Base-by-base conservation (phyloP, 2,113 vertebrate species). In the Polyodon spathula region DNA sequence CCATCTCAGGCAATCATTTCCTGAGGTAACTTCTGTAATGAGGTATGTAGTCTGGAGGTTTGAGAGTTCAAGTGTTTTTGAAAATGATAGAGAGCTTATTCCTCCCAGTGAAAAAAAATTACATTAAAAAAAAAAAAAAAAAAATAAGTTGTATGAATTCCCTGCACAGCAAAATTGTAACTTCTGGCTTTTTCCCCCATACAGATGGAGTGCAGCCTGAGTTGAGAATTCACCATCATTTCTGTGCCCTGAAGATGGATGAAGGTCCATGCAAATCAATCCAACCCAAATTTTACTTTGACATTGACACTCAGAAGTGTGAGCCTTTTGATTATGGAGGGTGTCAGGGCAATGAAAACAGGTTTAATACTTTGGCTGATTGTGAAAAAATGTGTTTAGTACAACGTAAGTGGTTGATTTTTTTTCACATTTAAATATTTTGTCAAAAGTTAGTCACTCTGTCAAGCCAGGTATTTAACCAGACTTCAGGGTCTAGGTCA, bases 261-360 rank as follows among this genome's bases (percentile, higher is more conserved):
- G 63, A 74, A 0, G 94, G 94, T 0, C 89, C 85, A 0, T 97
- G 94, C 82, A 92, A 85, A 79, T 92, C 90, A n/a, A 54, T 85
- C 8, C 78, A 83, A 15, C 61, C 67, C 0, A 81, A 82, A 0
- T 95, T 75, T 60, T 92, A 87, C 76, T 97, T 92, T 73, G 79
- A 89, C 1, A 69, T 89, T 2, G 77, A 82, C 57, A 87, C 82
- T 0, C 79, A 58, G 0, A 66, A 41, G 16, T 97, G 95, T 40
- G 84, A 93, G 68, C 14, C 12, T 0, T 98, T 97, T 62, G 79
- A 86, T 2, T 98, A 90, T 0, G 93, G 94, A 1, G 95, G 95
- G n/a, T 98, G 95, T n/a, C 60, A 75, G 0, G 95, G 95, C 56
- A 97, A 98, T 50, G 61, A 70, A 42, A 98, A 97, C 81, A 93